A percentile compares a stretch with the other conserved stretches of the same genome.
Conservation (phyloP, 2,888 invertebrate species). For the Acanthoscelides obtectus region DNA sequence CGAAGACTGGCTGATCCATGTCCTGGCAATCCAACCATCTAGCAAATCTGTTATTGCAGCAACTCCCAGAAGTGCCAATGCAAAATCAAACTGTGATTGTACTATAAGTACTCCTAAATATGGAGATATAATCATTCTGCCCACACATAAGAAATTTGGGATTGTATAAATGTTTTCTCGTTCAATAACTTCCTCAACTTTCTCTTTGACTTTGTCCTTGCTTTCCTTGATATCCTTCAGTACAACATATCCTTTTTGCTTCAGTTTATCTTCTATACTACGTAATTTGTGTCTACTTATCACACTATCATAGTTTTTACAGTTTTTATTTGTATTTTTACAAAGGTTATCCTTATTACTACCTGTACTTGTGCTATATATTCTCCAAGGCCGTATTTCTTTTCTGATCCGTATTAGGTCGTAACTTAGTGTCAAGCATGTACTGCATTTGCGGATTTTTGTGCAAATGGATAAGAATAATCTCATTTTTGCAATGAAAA, state of each 20-base stretch:
- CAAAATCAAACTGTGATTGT: constrained; percentile 72
- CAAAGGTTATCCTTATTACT: background rate
- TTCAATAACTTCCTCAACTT: constrained; percentile 71
- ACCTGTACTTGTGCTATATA: background rate
- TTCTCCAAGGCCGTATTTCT: background rate
- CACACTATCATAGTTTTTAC: background rate
- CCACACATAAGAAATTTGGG: constrained; percentile 85
- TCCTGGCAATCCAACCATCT: constrained; percentile 95
- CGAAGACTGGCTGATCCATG: constrained; percentile 85
- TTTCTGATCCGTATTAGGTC: background rate
- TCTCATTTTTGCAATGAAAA: background rate
- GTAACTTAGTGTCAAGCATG: background rate
- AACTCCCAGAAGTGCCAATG: constrained; percentile 74
- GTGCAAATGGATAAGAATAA: background rate
- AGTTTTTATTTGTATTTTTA: background rate
- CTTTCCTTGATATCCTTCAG: constrained; percentile 69
- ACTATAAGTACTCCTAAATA: constrained; percentile 86
- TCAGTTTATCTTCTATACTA: constrained; percentile 54
- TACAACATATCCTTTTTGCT: constrained; percentile 58
- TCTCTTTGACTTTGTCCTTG: constrained; percentile 65
- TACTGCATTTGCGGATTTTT: background rate
- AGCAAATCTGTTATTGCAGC: constrained; percentile 92
- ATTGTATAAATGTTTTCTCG: constrained; percentile 90
- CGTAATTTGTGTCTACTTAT: constrained; percentile 53
- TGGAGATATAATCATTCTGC: constrained; percentile 82